These are phyloP conservation scores for Enteromius mattozi DNA, from an alignment of 2,797 vertebrate genomes.

Conservation along the genomic window DNA sequence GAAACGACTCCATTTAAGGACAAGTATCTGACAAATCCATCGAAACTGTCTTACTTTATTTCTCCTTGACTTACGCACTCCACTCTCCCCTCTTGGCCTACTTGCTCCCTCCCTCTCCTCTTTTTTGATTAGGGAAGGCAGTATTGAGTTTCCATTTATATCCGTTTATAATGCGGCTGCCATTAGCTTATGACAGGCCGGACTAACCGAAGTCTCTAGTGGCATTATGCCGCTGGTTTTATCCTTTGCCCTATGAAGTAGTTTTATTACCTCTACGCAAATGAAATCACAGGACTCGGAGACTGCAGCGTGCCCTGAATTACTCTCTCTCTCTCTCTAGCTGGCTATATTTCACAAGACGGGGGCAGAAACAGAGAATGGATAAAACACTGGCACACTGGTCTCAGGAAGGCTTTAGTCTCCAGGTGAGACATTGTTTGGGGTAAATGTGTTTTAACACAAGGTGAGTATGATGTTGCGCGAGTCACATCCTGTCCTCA, in stretches of 20 bases:
- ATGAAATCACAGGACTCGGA: conserved; percentile 32
- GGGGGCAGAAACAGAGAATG: not conserved
- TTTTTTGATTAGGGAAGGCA: conserved; percentile 49
- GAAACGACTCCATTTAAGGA: conserved; percentile 40
- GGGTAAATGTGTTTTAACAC: conserved; percentile 7
- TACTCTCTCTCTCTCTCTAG: conserved; percentile 14
- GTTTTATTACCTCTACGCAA: conserved; percentile 48
- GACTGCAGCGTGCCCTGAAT: conserved; percentile 35
- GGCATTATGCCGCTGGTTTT: conserved; percentile 45
- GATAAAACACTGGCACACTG: not conserved
- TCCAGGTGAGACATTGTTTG: conserved; percentile 5
- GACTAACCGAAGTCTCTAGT: conserved; percentile 41
- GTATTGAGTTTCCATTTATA: conserved; percentile 54
- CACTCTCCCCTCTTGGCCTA: conserved; percentile 43
- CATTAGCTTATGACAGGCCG: conserved; percentile 49
- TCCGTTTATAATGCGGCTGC: conserved; percentile 50
- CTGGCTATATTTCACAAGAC: conserved; percentile 24
- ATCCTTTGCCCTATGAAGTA: conserved; percentile 49
- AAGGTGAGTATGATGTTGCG: conserved; percentile 45
- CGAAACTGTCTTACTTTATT: conserved; percentile 51
- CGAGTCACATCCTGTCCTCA: conserved; percentile 19
- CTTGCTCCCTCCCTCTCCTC: conserved; percentile 46
- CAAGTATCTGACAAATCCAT: conserved; percentile 3
- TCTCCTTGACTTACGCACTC: conserved; percentile 57
- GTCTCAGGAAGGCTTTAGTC: not conserved